A percentile compares a stretch with the other conserved stretches of the same genome.
These are phyloP conservation scores for Parotocinclus haroldoi DNA, from an alignment of 2,797 vertebrate genomes.

Conservation along the genomic window DNA sequence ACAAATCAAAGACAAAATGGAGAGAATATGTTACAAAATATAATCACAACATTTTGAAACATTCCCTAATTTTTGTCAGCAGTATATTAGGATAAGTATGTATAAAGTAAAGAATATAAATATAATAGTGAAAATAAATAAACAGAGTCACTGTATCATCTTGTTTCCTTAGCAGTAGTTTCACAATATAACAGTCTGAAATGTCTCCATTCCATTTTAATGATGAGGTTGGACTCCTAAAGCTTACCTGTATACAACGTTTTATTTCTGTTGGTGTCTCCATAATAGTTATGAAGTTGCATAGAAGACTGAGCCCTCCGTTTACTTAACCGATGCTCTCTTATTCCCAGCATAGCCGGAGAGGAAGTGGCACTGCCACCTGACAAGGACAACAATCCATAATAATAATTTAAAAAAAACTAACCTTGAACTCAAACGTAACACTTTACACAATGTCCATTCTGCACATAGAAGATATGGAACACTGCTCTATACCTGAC, in stretches of 20 bases:
- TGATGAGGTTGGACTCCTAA: background rate
- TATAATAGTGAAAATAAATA: too few species aligned
- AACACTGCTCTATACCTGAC: constrained; percentile 69
- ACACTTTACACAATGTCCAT: too few species aligned
- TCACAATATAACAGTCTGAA: background rate
- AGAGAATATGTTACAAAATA: too few species aligned
- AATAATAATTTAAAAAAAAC: background rate
- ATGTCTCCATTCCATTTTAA: background rate
- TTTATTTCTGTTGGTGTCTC: constrained; percentile 85
- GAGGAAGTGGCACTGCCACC: constrained; percentile 95
- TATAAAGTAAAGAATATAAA: too few species aligned
- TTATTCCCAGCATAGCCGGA: constrained; percentile 89
- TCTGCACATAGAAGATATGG: too few species aligned
- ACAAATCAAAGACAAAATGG: too few species aligned
- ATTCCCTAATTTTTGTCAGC: too few species aligned
- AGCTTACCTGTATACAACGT: constrained; percentile 83
- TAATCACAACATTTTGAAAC: too few species aligned
- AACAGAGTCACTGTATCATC: too few species aligned
- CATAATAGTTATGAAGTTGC: constrained; percentile 94
- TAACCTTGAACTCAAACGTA: background rate
- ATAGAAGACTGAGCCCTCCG: constrained; percentile 90
- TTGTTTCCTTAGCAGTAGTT: too few species aligned
- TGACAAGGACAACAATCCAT: constrained; percentile 50
- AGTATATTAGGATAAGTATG: too few species aligned
- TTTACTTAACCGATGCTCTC: constrained; percentile 86